Conservation (phyloP, 2,797 vertebrate genomes). For the Brachyrhaphis roseni region DNA sequence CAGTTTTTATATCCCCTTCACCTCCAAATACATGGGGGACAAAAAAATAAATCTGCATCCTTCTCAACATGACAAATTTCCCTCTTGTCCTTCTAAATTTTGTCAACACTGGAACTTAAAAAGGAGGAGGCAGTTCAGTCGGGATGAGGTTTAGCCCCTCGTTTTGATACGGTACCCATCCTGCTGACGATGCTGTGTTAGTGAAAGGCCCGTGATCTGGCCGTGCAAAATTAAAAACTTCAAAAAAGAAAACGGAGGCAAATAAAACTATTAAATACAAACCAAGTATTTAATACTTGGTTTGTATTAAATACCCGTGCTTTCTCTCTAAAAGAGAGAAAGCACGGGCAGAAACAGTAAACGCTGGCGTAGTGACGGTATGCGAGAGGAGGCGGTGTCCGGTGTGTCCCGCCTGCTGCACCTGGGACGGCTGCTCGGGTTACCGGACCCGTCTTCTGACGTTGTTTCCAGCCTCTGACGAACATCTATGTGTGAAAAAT, state of each 20-base stretch:
- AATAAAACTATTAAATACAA: not conserved
- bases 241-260: not conserved
- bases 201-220: not conserved
- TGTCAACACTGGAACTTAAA: not conserved
- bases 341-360: not conserved
- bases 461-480: slow-evolving; percentile 53
- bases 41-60: not conserved
- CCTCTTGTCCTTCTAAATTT: not conserved
- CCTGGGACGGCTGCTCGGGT: slow-evolving; percentile 59
- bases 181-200: not conserved
- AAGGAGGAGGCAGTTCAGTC: not conserved
- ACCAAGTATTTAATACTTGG: too few species aligned
- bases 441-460: slow-evolving; percentile 62
- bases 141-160: not conserved
- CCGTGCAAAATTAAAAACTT: not conserved
- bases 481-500: slow-evolving; percentile 27
- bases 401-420: slow-evolving; percentile 57
- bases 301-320: too few species aligned
- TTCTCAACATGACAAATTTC: not conserved
- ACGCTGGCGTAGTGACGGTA: not conserved
- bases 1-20: not conserved
- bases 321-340: not conserved
- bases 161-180: not conserved
- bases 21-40: not conserved
- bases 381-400: not conserved